phyloP scores from a whole-genome alignment of 2,113 vertebrate genomes.

The Aphyosemion australe region DNA sequence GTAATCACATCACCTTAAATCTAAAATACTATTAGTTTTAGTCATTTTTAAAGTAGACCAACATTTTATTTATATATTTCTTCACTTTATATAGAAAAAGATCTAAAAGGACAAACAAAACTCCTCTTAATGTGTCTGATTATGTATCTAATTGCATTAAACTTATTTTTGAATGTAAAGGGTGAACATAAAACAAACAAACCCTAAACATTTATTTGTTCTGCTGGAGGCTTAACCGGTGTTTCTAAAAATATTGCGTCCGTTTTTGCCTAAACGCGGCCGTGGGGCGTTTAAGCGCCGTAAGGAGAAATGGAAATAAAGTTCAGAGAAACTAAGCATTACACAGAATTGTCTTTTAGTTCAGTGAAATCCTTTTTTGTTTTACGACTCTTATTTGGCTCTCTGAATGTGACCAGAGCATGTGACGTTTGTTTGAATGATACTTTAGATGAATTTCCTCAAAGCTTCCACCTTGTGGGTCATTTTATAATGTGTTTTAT shows the following conservation, averaged over 20 bases:
- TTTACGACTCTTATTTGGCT: not conserved
- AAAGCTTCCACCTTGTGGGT: not conserved
- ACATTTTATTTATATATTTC: too few species aligned
- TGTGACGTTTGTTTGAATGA: conserved; percentile 3
- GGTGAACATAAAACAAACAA: too few species aligned
- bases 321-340: not conserved
- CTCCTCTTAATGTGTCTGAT: too few species aligned
- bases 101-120: too few species aligned
- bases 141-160: too few species aligned
- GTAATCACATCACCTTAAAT: too few species aligned
- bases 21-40: too few species aligned
- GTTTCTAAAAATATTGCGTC: conserved; percentile 1
- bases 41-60: too few species aligned
- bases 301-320: not conserved
- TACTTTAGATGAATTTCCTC: conserved; percentile 1
- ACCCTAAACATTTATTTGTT: not conserved
- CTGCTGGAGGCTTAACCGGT: not conserved
- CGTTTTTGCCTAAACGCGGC: conserved; percentile 8
- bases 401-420: not conserved
- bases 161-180: too few species aligned
- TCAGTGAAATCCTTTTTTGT: conserved; percentile 3
- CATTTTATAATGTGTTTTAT: conserved; percentile 5
- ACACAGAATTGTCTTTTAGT: not conserved
- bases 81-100: too few species aligned
- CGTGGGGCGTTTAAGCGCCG: not conserved